Percentiles rank a stretch among this genome's conserved stretches.
Conservation (phyloP, 2,888 invertebrate species). For the Coenonympha arcania region DNA sequence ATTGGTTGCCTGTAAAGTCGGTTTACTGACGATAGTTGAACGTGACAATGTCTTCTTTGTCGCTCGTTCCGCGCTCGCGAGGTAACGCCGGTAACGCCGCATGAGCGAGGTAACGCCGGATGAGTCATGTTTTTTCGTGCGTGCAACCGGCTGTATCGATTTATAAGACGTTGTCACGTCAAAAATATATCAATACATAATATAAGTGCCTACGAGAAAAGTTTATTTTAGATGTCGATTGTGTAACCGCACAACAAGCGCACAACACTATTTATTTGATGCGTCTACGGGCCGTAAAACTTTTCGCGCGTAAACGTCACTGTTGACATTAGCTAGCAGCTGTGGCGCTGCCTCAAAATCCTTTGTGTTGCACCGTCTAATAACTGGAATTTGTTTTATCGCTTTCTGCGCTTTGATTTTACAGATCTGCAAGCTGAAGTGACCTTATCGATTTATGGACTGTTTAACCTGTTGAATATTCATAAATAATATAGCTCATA, state of each 20-base stretch:
- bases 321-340: slow-evolving; percentile 64
- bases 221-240: too few species aligned
- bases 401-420: slow-evolving; percentile 24
- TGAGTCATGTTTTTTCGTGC: too few species aligned
- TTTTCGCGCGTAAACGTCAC: slow-evolving; percentile 73
- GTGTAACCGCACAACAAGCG: slow-evolving; percentile 28
- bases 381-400: slow-evolving; percentile 47
- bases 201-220: too few species aligned
- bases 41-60: too few species aligned
- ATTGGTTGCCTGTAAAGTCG: too few species aligned
- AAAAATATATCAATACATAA: too few species aligned
- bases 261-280: slow-evolving; percentile 58
- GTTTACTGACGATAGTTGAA: too few species aligned
- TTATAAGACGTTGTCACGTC: too few species aligned
- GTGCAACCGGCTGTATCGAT: too few species aligned
- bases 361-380: slow-evolving; percentile 58
- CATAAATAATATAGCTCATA: background rate
- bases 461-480: background rate
- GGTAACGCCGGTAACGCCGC: too few species aligned
- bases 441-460: background rate
- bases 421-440: background rate
- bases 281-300: slow-evolving; percentile 70
- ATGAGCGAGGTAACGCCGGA: too few species aligned
- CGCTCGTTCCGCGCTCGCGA: too few species aligned
- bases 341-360: slow-evolving; percentile 61